A percentile compares a stretch with the other conserved stretches of the same genome.
phyloP scores from a whole-genome alignment of 2,888 invertebrate genomes.

The Taphrorychus bicolor region DNA sequence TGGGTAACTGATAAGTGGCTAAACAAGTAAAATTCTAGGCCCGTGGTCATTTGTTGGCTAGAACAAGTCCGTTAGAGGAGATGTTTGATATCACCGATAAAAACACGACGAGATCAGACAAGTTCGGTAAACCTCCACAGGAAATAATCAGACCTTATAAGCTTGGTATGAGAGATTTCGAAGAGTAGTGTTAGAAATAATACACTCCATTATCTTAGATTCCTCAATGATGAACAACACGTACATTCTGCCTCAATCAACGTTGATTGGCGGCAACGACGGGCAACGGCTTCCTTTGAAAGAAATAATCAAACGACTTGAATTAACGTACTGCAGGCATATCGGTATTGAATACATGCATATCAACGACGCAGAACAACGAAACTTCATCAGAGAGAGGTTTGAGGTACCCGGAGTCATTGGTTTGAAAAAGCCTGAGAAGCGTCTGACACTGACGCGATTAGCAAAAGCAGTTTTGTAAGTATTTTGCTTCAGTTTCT shows the following conservation, averaged over 20 bases:
- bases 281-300: conserved; percentile 85
- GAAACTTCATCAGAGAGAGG: conserved; percentile 96
- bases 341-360: conserved; percentile 99
- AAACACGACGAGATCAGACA: conserved; percentile 51
- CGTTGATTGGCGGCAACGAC: conserved; percentile 93
- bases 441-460: conserved; percentile 90
- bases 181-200: background rate
- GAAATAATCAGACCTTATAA: conserved; percentile 68
- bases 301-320: conserved; percentile 90
- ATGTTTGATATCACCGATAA: conserved; percentile 65
- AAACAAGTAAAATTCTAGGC: background rate
- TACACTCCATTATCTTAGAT: background rate
- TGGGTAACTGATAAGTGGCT: too few relatives aligned
- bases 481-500: background rate
- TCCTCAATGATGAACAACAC: conserved; percentile 89
- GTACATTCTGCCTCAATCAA: conserved; percentile 95
- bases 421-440: conserved; percentile 86
- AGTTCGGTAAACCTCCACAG: conserved; percentile 59
- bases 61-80: conserved; percentile 92
- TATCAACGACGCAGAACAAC: conserved; percentile 96
- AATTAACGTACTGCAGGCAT: conserved; percentile 93
- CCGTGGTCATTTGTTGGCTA: conserved; percentile 90
- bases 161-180: too few relatives aligned
- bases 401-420: conserved; percentile 93
- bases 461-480: conserved; percentile 77